Evolutionary conservation across 1,140 invertebrate genomes (phyloP).

Genomic region (Pogonomyrmex barbatus): DNA sequence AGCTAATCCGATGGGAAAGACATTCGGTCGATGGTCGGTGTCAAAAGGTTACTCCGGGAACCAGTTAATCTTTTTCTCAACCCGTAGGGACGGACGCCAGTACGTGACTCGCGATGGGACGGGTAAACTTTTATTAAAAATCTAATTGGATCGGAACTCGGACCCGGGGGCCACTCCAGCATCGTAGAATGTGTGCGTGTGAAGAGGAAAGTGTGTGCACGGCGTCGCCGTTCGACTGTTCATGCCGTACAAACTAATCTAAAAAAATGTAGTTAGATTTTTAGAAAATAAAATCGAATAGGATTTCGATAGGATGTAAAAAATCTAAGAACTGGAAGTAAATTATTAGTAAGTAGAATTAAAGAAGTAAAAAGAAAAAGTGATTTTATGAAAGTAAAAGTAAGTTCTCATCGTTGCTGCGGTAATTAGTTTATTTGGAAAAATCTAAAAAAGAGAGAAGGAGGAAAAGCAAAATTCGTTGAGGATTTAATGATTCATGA

Average conservation of each 20-base stretch:
- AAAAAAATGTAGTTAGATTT: slow-evolving; percentile 9
- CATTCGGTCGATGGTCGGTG: slow-evolving; percentile 53
- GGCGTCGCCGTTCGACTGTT: not conserved
- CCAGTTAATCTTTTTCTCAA: slow-evolving; percentile 74
- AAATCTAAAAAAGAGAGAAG: not conserved
- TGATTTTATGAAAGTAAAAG: not conserved
- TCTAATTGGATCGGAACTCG: slow-evolving; percentile 78
- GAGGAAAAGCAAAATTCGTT: not conserved
- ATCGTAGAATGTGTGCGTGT: slow-evolving; percentile 9
- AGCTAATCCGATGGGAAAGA: slow-evolving; percentile 46
- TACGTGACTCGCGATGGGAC: slow-evolving; percentile 74
- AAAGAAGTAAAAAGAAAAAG: not conserved
- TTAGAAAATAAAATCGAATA: not conserved
- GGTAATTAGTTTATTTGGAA: not conserved
- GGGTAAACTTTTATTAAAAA: slow-evolving; percentile 81
- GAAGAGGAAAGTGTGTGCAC: slow-evolving; percentile 1
- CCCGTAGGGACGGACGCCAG: slow-evolving; percentile 65
- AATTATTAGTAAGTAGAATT: not conserved
- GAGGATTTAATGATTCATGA: not conserved
- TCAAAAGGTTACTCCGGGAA: slow-evolving; percentile 70
- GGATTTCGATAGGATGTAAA: not conserved
- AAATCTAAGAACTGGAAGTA: not conserved
- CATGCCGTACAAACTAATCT: not conserved
- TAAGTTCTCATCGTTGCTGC: not conserved
- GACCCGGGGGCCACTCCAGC: slow-evolving; percentile 66